Conservation (phyloP, 1,140 invertebrate genomes). For the Periplaneta americana region DNA sequence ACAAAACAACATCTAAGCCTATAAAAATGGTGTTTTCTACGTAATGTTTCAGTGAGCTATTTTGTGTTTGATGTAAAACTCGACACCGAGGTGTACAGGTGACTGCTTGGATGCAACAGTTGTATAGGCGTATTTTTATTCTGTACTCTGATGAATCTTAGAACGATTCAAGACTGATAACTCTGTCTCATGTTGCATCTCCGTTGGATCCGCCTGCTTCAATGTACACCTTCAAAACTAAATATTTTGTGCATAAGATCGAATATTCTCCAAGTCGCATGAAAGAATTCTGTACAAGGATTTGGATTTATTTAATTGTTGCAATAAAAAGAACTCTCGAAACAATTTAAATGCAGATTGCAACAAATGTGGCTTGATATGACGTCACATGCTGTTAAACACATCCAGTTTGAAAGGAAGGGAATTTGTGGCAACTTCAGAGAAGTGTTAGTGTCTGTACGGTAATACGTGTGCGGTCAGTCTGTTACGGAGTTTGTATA, state of each 20-base stretch:
- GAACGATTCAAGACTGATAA: not conserved
- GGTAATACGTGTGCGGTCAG: not conserved
- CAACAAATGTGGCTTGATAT: not conserved
- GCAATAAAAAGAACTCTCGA: no score
- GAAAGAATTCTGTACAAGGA: not conserved
- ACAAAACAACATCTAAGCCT: not conserved
- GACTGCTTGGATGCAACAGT: not conserved
- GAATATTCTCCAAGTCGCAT: not conserved
- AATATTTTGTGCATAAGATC: not conserved
- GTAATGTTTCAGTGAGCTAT: no score
- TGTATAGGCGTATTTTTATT: no score
- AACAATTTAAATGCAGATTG: no score
- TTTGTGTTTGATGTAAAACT: not conserved
- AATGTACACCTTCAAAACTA: not conserved
- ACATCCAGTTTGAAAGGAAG: not conserved
- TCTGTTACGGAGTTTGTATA: not conserved
- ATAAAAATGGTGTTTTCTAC: not conserved
- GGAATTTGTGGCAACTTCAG: not conserved
- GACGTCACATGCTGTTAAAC: not conserved
- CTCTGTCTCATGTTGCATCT: not conserved
- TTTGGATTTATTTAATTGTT: not conserved
- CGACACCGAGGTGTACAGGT: not conserved
- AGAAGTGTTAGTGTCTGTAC: not conserved
- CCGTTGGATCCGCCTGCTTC: not conserved
- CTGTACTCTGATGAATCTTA: not conserved